Percentiles rank a stretch among this genome's conserved stretches.
Conservation (phyloP, 2,113 vertebrate species). For the Ramphastos sulfuratus region DNA sequence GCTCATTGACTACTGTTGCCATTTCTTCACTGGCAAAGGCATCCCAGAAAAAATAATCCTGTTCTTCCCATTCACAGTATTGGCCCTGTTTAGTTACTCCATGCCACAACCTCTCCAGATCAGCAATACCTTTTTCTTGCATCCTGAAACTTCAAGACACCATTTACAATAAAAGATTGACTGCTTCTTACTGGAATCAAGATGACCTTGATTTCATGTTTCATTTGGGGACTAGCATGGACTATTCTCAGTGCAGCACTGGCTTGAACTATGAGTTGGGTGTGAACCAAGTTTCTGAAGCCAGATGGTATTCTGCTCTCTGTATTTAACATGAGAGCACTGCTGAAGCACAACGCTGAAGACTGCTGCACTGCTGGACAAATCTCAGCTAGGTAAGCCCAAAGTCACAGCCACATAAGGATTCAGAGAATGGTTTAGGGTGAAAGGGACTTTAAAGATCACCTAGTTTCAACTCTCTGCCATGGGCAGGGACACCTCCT, state of each 20-base stretch:
- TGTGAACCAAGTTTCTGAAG: conserved; percentile 31
- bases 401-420: background rate
- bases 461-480: no score
- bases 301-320: conserved; percentile 32
- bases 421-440: no score
- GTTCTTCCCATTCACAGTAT: background rate
- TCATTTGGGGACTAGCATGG: background rate
- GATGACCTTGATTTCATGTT: background rate
- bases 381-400: background rate
- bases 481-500: no score
- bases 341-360: background rate
- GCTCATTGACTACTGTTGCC: conserved; percentile 17
- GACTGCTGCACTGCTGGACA: background rate
- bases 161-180: background rate
- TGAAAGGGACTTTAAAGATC: no score
- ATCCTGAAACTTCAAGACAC: background rate
- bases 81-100: background rate
- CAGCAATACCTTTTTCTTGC: accelerated
- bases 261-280: conserved; percentile 7
- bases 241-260: background rate
- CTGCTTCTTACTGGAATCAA: background rate
- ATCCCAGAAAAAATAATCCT: background rate
- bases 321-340: background rate
- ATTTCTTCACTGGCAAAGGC: conserved; percentile 14
- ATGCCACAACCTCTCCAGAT: background rate